Evolutionary conservation across 2,888 invertebrate genomes (phyloP).

Genomic region (Chesias legatella): DNA sequence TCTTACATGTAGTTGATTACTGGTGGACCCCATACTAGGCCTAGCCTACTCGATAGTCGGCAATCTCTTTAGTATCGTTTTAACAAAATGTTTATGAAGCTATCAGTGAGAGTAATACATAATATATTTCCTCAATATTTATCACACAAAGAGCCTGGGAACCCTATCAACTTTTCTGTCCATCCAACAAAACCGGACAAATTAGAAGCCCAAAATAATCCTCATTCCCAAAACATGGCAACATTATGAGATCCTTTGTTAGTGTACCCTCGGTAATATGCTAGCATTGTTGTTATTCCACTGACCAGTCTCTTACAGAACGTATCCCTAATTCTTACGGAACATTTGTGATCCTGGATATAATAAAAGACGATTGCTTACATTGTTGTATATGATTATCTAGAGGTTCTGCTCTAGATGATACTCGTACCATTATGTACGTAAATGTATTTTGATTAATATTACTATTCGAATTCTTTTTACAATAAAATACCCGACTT

Average conservation of each 20-base stretch:
- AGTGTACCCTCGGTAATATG: constrained; percentile 41
- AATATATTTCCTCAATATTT: no score
- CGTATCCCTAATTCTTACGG: constrained; percentile 37
- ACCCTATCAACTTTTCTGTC: neutral
- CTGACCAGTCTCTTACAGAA: constrained; percentile 52
- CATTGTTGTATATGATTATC: neutral
- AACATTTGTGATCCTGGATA: constrained; percentile 50
- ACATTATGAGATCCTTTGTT: constrained; percentile 44
- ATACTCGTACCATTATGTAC: no score
- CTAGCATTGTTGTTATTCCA: constrained; percentile 10
- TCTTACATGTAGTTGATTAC: no score
- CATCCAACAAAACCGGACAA: constrained; percentile 17
- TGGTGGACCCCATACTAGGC: no score
- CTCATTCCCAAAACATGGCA: constrained; percentile 16
- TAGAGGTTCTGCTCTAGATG: neutral
- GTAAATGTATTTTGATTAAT: no score
- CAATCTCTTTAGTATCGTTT: no score
- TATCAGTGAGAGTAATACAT: no score
- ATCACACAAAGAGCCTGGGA: no score
- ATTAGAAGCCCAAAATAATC: constrained; percentile 15
- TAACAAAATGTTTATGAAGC: no score
- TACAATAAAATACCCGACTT: no score
- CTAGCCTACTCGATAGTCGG: no score
- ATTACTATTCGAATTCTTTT: no score
- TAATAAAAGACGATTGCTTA: constrained; percentile 3